These are phyloP conservation scores for Triplophysa tibetana DNA, from an alignment of 2,113 vertebrate species.

Conservation along the genomic window DNA sequence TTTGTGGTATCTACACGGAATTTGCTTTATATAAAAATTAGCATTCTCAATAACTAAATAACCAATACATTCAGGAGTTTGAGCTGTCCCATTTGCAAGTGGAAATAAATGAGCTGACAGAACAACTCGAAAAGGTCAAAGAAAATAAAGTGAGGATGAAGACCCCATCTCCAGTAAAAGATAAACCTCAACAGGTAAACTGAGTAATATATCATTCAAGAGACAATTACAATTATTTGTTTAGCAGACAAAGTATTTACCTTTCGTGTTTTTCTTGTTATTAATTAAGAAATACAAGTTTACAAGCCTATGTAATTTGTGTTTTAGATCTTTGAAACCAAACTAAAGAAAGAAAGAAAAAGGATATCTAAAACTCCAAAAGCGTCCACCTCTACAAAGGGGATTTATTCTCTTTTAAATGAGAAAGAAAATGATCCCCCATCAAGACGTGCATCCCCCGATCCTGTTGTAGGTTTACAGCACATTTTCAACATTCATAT, in stretches of 20 bases:
- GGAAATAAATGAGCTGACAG: conserved; percentile 75
- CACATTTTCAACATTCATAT: background rate
- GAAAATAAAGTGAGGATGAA: conserved; percentile 76
- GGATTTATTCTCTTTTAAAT: conserved; percentile 54
- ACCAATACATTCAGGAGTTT: conserved; percentile 70
- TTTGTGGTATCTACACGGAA: background rate
- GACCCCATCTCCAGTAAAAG: conserved; percentile 56
- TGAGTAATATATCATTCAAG: background rate
- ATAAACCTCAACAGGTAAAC: conserved; percentile 35
- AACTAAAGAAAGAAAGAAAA: conserved; percentile 35
- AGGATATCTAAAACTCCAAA: conserved; percentile 47
- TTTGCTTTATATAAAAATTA: background rate
- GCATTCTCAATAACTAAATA: background rate
- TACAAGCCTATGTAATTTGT: background rate
- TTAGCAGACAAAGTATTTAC: too few species aligned
- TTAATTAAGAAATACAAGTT: background rate
- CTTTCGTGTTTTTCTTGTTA: too few species aligned
- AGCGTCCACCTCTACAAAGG: conserved; percentile 33
- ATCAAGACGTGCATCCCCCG: conserved; percentile 16
- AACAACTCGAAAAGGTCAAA: conserved; percentile 75
- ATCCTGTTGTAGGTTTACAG: conserved; percentile 33
- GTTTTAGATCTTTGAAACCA: conserved; percentile 48
- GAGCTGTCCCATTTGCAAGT: conserved; percentile 74
- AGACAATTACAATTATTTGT: too few species aligned
- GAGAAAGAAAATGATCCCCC: conserved; percentile 47